Base-by-base conservation (phyloP, 2,113 vertebrate genomes). In the Holacanthus passer region DNA sequence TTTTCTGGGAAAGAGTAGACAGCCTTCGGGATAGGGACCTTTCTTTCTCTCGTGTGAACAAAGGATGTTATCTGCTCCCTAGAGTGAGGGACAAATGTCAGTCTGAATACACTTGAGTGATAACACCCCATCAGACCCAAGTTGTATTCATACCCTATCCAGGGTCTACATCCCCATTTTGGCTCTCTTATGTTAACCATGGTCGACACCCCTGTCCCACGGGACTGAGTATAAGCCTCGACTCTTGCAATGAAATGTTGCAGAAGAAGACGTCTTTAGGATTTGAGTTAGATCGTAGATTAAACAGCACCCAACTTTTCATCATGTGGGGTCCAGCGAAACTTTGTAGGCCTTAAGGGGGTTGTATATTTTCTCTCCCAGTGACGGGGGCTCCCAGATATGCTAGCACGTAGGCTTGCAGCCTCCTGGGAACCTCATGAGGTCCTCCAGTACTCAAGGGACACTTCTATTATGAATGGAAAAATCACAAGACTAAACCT, bases 21-120 rank as follows among this genome's bases (percentile, higher is more conserved):
- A 59, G 77, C 82, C 73, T 75, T 24, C 14, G 45, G 74, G 82
- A 83, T 45, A 69, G 7, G 32, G 79, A 72, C 56, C 50, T 58
- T 56, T 82, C 39, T 77, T 73, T 48, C 62, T 79, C 80, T 68
- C 80, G 48, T 79, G 78, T 72, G 80, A 81, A 81, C 80, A 89
- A 82, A 80, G 37, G 45, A 60, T 47, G 77, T 58, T 77, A 82
- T 86, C 80, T 52, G 39, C 35, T 84, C 73, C 72, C 78, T 35
- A 20, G 73, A 71, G 86, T 58, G 43, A 48, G 39, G 52, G n/a
- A 83, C 69, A 86, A 85, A 91, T 83, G 79, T 83, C 87, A 77
- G 29, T 31, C 81, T 58, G 43, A 53, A 62, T 20, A 75, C 39
- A 68, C 66, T 66, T 72, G 50, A 78, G 68, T 6, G 58, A 73